Evolutionary conservation across 2,797 vertebrate genomes (phyloP).

Genomic region (Clarias pachynema): DNA sequence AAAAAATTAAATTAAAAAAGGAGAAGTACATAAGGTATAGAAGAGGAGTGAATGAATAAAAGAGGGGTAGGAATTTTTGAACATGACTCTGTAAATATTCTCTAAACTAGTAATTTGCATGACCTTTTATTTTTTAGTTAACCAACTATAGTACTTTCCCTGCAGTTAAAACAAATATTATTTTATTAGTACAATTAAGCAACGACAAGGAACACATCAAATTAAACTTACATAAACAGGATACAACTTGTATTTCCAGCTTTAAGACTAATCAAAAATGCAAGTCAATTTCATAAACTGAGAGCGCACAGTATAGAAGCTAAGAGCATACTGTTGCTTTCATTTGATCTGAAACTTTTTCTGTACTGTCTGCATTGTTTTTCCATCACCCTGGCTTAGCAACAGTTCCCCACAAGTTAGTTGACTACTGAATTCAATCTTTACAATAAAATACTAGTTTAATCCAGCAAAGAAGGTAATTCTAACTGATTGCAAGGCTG

Average conservation of each 20-base stretch:
- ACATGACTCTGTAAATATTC: background rate
- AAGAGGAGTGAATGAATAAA: too few relatives aligned
- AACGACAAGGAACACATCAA: background rate
- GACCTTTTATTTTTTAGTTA: background rate
- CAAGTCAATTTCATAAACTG: background rate
- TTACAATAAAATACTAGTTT: background rate
- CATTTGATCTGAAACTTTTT: background rate
- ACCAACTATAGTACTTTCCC: background rate
- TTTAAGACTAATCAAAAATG: background rate
- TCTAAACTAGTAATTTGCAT: background rate
- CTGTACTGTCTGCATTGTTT: background rate
- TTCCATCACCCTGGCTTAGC: background rate
- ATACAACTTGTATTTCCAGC: background rate
- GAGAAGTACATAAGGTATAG: too few relatives aligned
- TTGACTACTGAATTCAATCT: background rate
- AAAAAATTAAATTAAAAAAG: too few relatives aligned
- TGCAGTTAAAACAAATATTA: background rate
- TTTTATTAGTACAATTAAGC: background rate
- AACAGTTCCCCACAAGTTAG: background rate
- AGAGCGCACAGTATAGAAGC: background rate
- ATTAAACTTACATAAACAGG: background rate
- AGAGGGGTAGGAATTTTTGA: too few relatives aligned
- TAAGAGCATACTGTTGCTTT: background rate
- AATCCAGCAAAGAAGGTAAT: background rate
- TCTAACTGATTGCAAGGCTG: constrained; percentile 12